Percentiles rank a stretch among this genome's conserved stretches.
These are phyloP conservation scores for Rhabdornis inornatus DNA, from an alignment of 2,113 vertebrate genomes.

Conservation along the genomic window DNA sequence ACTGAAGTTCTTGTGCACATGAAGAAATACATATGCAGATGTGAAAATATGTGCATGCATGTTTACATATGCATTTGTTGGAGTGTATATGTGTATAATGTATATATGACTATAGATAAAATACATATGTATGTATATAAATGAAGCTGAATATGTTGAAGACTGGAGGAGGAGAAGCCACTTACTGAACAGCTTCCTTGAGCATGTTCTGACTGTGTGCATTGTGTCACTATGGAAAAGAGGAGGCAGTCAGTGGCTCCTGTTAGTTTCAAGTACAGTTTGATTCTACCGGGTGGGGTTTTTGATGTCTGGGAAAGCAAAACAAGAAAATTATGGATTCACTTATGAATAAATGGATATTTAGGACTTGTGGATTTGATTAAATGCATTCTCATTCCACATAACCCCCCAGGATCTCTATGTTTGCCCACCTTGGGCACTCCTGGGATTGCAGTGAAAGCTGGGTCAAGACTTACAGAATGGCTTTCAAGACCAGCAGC, in stretches of 20 bases:
- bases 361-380: background rate
- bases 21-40: background rate
- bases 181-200: background rate
- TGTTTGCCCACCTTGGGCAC: background rate
- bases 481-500: background rate
- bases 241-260: background rate
- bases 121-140: background rate
- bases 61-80: background rate
- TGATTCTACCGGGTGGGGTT: accelerated
- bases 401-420: background rate
- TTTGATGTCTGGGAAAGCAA: background rate
- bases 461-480: background rate
- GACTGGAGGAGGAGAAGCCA: background rate
- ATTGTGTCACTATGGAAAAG: background rate
- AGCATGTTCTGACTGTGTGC: accelerated
- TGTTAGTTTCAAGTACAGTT: background rate
- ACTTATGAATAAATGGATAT: background rate
- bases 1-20: background rate
- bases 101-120: background rate
- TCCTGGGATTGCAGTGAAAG: background rate
- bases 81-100: background rate
- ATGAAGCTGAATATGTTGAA: background rate
- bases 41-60: background rate
- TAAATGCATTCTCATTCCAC: background rate
- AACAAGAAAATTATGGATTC: background rate